Evolutionary conservation across 1,140 invertebrate species (phyloP).

Genomic region (Cryptotermes secundus): DNA sequence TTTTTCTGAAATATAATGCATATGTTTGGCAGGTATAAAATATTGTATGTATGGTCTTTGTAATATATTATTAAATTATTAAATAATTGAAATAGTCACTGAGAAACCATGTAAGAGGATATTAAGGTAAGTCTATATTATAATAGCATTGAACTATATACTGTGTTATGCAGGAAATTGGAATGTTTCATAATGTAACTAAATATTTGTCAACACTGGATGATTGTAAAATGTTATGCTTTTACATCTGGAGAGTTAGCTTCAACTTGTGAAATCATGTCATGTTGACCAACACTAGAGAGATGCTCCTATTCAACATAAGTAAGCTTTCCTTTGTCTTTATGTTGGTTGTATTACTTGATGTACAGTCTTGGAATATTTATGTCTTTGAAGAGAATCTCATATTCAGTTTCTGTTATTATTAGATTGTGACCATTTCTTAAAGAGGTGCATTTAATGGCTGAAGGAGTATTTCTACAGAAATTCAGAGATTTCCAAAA

Average conservation of each 20-base stretch:
- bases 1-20: slow-evolving; percentile 8
- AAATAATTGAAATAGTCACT: slow-evolving; percentile 15
- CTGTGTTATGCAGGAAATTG: neutral
- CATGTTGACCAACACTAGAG: too few species aligned
- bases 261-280: neutral
- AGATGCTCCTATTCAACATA: neutral
- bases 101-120: neutral
- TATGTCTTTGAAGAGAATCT: slow-evolving; percentile 1
- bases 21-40: neutral
- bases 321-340: neutral
- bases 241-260: neutral
- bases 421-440: neutral
- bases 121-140: neutral
- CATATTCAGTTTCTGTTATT: neutral
- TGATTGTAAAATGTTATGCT: neutral
- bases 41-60: slow-evolving; percentile 29
- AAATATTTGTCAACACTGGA: neutral
- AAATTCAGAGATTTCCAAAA: neutral
- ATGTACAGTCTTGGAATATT: slow-evolving; percentile 5
- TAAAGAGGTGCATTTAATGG: neutral
- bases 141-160: slow-evolving; percentile 13
- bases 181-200: slow-evolving; percentile 19
- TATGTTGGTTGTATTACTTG: neutral
- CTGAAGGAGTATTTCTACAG: too few species aligned
- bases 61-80: slow-evolving; percentile 28